Evolutionary conservation across 2,797 vertebrate genomes (phyloP).

Genomic region (Semaprochilodus insignis): DNA sequence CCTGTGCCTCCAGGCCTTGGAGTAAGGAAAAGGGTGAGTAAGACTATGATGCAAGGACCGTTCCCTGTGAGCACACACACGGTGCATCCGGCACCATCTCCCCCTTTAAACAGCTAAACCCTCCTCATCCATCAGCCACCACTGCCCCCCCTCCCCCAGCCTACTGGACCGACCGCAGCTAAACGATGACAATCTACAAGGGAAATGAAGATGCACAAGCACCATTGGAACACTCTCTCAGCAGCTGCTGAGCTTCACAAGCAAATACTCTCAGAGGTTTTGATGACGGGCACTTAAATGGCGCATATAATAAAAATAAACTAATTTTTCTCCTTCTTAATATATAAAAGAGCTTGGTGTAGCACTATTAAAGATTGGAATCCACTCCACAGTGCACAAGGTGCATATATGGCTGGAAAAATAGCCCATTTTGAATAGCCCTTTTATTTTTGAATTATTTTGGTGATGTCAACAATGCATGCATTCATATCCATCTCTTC

Average conservation of each 20-base stretch:
- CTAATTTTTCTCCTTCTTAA: too few species aligned
- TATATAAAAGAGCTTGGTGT: background rate
- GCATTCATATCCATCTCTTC: too few species aligned
- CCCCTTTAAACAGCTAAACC: background rate
- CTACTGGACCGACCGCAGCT: conserved; percentile 62
- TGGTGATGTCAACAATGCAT: too few species aligned
- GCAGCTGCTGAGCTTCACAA: conserved; percentile 19
- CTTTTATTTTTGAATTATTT: too few species aligned
- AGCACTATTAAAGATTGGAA: background rate
- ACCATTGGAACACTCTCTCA: conserved; percentile 36
- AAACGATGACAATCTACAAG: conserved; percentile 73
- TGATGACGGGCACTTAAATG: conserved; percentile 13
- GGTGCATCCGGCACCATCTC: conserved; percentile 13
- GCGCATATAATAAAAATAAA: background rate
- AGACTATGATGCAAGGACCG: background rate
- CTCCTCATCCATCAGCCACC: conserved; percentile 74
- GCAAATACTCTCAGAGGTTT: background rate
- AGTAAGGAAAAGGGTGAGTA: background rate
- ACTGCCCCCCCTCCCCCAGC: conserved; percentile 37
- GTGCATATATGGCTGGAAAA: too few species aligned
- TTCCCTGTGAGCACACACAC: conserved; percentile 5
- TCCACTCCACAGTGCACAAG: background rate
- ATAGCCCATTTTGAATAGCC: too few species aligned
- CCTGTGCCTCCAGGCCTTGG: background rate
- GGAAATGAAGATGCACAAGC: conserved; percentile 74